phyloP scores from a whole-genome alignment of 2,113 vertebrate genomes.

The Centropristis striata region DNA sequence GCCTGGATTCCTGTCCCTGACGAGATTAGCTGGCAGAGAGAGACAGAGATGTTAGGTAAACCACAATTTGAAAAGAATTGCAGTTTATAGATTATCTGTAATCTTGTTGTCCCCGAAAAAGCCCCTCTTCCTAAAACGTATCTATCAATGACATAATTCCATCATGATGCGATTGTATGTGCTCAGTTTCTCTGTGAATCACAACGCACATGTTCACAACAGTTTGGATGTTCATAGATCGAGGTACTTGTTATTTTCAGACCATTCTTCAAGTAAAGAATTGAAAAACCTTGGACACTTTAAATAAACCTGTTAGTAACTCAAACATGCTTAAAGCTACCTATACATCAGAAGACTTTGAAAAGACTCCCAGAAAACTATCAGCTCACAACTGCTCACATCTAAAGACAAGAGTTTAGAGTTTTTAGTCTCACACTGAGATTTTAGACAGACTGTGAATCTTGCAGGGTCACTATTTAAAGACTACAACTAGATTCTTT shows the following conservation, averaged over 20 bases:
- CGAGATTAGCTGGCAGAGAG: constrained; percentile 57
- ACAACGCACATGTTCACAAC: not conserved
- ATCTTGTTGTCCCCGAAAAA: constrained; percentile 56
- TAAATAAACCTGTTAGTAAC: not conserved
- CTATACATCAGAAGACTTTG: too few species aligned
- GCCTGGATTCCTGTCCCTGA: constrained; percentile 64
- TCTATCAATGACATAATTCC: constrained; percentile 35
- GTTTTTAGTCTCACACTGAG: too few species aligned
- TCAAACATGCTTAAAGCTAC: too few species aligned
- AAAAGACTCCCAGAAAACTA: too few species aligned
- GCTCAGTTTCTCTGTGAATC: constrained; percentile 1
- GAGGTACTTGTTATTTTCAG: too few species aligned
- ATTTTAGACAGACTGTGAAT: too few species aligned
- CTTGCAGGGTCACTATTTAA: too few species aligned
- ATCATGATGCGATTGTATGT: constrained; percentile 27
- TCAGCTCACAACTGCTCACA: too few species aligned
- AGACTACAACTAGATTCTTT: too few species aligned
- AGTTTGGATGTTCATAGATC: too few species aligned
- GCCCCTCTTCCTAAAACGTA: constrained; percentile 21
- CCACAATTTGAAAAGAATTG: constrained; percentile 65
- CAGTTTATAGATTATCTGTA: constrained; percentile 71
- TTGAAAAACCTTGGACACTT: not conserved
- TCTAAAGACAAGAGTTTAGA: too few species aligned
- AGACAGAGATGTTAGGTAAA: constrained; percentile 56
- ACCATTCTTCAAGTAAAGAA: not conserved